Evolutionary conservation across 2,113 vertebrate genomes (phyloP), one percentile per base, ranked within the genome.

Genomic region (Sinocyclocheilus anshuiensis): DNA sequence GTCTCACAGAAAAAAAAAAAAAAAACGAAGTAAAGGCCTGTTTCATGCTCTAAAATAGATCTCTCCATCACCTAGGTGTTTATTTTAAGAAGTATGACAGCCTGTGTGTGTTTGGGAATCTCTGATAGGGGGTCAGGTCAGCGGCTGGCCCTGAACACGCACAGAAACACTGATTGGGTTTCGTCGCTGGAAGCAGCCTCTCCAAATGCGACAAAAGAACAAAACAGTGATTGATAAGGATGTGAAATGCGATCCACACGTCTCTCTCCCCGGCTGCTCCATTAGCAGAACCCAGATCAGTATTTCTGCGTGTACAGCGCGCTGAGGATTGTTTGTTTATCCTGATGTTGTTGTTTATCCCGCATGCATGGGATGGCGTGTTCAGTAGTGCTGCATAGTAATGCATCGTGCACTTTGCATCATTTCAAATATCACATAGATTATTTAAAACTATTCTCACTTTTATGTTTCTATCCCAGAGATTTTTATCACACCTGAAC

Each of bases 161-260:
- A 87, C 89, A 76, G 86, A 88, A 85, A 81, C 48, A 75, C 81
- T 90, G 92, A 89, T 88, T 91, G 89, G 90, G 92, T 94, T 93
- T 91, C 89, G 33, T 77, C 20, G 84, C 85, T 89, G 59, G 88
- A 91, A 87, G 86, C 86, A 88, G 90, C 91, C 89, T 89, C 90
- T 91, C 89, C 83, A 92, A 94, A 93, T 45, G 87, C 84, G 86
- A 91, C 90, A 89, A 90, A 93, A 91, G 92, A 93, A 93, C 91
- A 94, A 92, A 94, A 93, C 88, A 89, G 92, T 93, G 93, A 94
- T 94, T 94, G 94, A 94, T 93, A 94, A 93, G 91, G 91, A 86
- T 89, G 88, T 91, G 94, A 92, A 94, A 94, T 89, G 88, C 89
- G 92, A 94, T 91, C 90, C 77, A 61, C 74, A 81, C 6, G 15